phyloP scores from a whole-genome alignment of 2,797 vertebrate species.

The Pantherophis vulpinus region DNA sequence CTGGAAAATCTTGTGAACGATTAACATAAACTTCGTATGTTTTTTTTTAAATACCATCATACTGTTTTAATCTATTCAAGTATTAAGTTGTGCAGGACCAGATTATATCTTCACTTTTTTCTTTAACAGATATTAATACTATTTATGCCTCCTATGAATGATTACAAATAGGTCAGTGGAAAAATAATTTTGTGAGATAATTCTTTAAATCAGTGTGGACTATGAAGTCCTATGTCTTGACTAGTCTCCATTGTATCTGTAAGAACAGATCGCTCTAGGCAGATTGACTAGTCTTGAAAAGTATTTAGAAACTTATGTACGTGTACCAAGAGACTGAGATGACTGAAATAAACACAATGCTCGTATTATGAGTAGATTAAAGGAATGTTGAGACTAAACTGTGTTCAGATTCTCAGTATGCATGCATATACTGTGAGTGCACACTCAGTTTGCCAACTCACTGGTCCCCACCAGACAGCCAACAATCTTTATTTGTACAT shows the following conservation, averaged over 20 bases:
- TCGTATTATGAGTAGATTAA: not conserved
- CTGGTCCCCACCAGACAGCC: slow-evolving; percentile 7
- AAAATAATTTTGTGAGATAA: not conserved
- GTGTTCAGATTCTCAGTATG: not conserved
- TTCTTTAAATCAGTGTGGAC: not conserved
- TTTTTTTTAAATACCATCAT: not conserved
- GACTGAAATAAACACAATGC: not conserved
- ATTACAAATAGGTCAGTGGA: not conserved
- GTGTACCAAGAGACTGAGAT: not conserved
- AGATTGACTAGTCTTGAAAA: not conserved
- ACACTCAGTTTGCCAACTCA: not conserved
- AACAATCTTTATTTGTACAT: not conserved
- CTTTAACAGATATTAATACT: not conserved
- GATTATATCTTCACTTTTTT: not conserved
- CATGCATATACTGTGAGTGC: not conserved
- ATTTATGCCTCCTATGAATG: not conserved
- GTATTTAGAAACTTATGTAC: slow-evolving; percentile 2
- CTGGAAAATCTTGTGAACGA: not conserved
- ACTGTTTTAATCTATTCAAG: not conserved
- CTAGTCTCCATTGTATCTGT: rapidly evolving
- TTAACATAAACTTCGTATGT: not conserved
- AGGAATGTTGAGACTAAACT: not conserved
- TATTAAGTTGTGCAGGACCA: not conserved
- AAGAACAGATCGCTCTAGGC: not conserved
- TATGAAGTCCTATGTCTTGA: not conserved